These are phyloP conservation scores for Sycobia sp. DNA, from an alignment of 1,140 invertebrate species.

Conservation along the genomic window DNA sequence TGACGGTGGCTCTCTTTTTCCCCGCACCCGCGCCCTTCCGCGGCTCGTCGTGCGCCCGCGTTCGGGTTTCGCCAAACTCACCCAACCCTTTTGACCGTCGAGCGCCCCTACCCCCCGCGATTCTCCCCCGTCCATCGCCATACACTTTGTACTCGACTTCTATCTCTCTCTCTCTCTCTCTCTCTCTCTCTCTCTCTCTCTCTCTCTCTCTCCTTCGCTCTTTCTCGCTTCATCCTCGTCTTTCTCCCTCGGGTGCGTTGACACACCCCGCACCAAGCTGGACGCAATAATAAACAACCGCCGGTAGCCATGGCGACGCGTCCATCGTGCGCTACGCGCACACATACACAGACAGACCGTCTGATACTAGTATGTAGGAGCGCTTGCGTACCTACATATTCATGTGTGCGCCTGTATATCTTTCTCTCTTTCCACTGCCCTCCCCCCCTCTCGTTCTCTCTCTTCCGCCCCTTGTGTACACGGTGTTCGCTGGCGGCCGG, in stretches of 20 bases:
- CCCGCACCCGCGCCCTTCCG: neutral
- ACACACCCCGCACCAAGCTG: slow-evolving; percentile 35
- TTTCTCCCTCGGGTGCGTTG: neutral
- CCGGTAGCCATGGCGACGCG: slow-evolving; percentile 59
- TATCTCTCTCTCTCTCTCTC: slow-evolving; percentile 31
- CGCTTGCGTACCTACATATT: neutral
- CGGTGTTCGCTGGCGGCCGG: neutral
- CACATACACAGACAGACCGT: slow-evolving; percentile 44
- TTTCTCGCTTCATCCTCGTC: too few species aligned
- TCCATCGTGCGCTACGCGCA: slow-evolving; percentile 56
- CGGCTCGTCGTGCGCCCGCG: neutral
- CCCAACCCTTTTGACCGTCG: slow-evolving; percentile 38
- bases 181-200: slow-evolving; percentile 30
- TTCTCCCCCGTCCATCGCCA: slow-evolving; percentile 27
- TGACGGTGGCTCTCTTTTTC: neutral
- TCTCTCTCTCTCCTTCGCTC: slow-evolving; percentile 31
- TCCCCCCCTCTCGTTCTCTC: slow-evolving; percentile 1
- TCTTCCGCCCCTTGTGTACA: neutral
- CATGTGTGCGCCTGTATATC: slow-evolving; percentile 8
- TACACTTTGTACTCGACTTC: slow-evolving; percentile 25
- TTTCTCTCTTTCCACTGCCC: slow-evolving; percentile 23
- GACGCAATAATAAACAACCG: slow-evolving; percentile 62
- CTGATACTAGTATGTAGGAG: neutral
- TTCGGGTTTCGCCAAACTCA: slow-evolving; percentile 10
- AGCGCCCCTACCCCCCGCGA: slow-evolving; percentile 17